These are phyloP conservation scores for Mellilla xanthometata DNA, from an alignment of 2,888 invertebrate genomes.

Conservation along the genomic window DNA sequence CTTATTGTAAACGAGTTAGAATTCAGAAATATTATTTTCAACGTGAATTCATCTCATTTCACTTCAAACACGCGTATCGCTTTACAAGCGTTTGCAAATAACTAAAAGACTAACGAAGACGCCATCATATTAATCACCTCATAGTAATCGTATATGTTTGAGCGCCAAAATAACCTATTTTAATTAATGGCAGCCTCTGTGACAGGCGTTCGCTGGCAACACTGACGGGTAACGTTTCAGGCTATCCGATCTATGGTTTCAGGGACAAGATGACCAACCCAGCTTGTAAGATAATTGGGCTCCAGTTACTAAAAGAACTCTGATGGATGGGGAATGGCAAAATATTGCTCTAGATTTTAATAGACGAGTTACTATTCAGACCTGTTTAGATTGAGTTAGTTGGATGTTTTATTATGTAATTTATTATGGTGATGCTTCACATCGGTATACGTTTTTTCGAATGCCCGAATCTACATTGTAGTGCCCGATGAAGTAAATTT, in stretches of 20 bases:
- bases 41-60: constrained; percentile 2
- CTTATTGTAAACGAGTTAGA: too few species aligned
- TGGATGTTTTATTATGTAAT: too few species aligned
- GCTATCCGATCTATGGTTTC: constrained; percentile 25
- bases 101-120: constrained; percentile 45
- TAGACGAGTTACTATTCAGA: too few species aligned
- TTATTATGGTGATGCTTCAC: too few species aligned
- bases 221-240: constrained; percentile 57
- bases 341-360: constrained; percentile 6
- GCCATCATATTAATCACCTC: constrained; percentile 60
- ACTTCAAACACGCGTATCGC: constrained; percentile 17
- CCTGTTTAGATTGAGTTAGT: too few species aligned
- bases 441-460: too few species aligned
- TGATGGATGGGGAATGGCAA: constrained; percentile 35
- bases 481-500: too few species aligned
- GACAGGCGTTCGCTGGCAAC: constrained; percentile 38
- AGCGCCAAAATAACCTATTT: constrained; percentile 60
- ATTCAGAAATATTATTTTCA: neutral
- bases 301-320: constrained; percentile 56
- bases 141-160: constrained; percentile 62
- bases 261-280: constrained; percentile 61
- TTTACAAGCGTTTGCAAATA: constrained; percentile 20
- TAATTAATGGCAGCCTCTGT: constrained; percentile 55
- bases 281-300: constrained; percentile 56
- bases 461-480: too few species aligned